Base-by-base conservation (phyloP, 2,113 vertebrate species). In the Xenopus borealis region DNA sequence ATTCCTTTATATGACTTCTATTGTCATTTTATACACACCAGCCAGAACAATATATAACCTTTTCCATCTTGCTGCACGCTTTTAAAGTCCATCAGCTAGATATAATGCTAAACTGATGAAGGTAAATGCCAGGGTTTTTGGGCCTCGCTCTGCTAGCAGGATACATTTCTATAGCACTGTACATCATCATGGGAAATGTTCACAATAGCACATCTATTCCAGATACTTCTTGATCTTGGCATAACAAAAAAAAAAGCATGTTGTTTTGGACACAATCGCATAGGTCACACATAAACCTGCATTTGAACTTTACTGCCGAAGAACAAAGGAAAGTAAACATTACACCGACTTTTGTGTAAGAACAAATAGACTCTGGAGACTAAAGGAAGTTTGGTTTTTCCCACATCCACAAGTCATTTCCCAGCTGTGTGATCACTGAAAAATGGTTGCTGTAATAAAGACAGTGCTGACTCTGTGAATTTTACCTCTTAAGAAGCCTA, bases 371-470 rank as follows among this genome's bases (percentile, higher is more conserved):
- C 65, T 69, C 44, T 7, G 58, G 13, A 44, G 58, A 62, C 20
- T 69, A 63, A 76, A 76, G 73, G 59, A 76, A 76, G 66, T 63
- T 62, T 63, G 16, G 17, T 76, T 76, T 76, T 76, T 76, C 73
- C 73, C 73, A 76, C 66, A 76, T 76, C 46, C 73, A 76, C 45
- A 69, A 50, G 73, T 69, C 52, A 76, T 76, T 76, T 69, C 73
- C 46, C 66, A 62, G 73, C 66, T 63, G 66, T 53, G 66, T 62
- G 66, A 76, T 69, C 46, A 45, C 46, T 63, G 73, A 27, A 63
- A 50, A 62, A 47, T 72, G 62, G 44, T 23, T 50, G 19, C 30
- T 27, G 50, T 62, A 76, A 69, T 76, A 76, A 76, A 76, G 66
- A 76, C 73, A 69, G 69, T 76, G 73, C 73, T 76, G 73, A 76